Base-by-base conservation (phyloP, 1,140 invertebrate species). In the Polypedilum pembai region DNA sequence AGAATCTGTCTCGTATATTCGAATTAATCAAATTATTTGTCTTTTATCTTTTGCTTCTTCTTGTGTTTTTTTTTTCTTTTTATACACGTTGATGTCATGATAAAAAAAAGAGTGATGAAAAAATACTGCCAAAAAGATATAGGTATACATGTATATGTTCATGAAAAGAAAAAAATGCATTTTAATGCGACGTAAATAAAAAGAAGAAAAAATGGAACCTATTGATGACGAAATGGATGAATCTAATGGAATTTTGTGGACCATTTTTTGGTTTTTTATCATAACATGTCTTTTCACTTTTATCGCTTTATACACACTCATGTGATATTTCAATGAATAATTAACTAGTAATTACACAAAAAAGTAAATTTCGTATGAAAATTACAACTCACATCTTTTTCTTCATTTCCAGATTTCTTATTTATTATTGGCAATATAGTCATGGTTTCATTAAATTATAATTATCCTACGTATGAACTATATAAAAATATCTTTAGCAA, bases 191-290 rank as follows among this genome's bases (percentile, higher is more conserved):
- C 65, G 65, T 69, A 69, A 20, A 69, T 69, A 69, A 69, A 18
- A 69, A 69, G 20, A 69, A 69, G 17, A 69, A 69, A 8, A 69
- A 18, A 69, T 69, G 65, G 65, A 69, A 69, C 65, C 15, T 18
- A 69, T 56, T 56, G 45, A n/a, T 69, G 65, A 69, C 65, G 65
- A 69, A 33, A 69, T 69, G n/a, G n/a, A n/a, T n/a, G n/a, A n/a
- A 21, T 56, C 17, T 8, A 69, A 69, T 69, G 65, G 65, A 69
- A 69, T 69, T 69, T 69, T 69, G 3, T 12, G 41, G 41, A 8
- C 8, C 41, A n/a, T 33, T 33, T 33, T 33, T n/a, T n/a, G n/a
- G n/a, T n/a, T n/a, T n/a, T 33, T 33, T 33, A 33, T 33, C 24
- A 5, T 33, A 33, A 33, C 24, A 33, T 33, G 24, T 33, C 24